Conservation (phyloP, 2,888 invertebrate species). For the Aromia moschata region DNA sequence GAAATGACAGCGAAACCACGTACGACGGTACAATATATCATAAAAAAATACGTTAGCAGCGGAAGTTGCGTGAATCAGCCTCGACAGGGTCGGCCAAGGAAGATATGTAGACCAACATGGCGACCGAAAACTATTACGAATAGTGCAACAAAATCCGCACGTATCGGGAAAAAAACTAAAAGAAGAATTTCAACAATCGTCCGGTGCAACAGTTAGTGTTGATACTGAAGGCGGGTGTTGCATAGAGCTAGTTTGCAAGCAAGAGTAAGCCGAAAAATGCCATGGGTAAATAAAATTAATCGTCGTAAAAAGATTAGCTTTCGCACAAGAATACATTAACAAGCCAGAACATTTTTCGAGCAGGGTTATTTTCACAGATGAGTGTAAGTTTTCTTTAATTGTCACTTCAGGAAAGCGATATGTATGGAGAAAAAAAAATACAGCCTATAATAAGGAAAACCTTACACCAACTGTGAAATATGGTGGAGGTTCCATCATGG, state of each 20-base stretch:
- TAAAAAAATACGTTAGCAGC: background rate
- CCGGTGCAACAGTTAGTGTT: background rate
- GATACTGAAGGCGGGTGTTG: background rate
- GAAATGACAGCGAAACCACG: background rate
- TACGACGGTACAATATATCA: background rate
- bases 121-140: background rate
- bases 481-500: background rate
- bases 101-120: background rate
- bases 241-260: background rate
- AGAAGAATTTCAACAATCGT: background rate
- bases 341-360: background rate
- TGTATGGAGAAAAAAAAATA: background rate
- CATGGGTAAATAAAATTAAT: background rate
- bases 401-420: background rate
- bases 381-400: background rate
- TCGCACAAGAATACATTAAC: background rate
- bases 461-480: background rate
- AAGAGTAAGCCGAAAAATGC: background rate
- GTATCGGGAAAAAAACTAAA: background rate
- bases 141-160: background rate
- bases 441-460: background rate
- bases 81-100: background rate
- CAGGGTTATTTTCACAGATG: conserved; percentile 4
- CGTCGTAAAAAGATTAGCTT: background rate
- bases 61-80: background rate